Base-by-base conservation (phyloP, 2,888 invertebrate genomes). In the Agrenia bidenticulata region DNA sequence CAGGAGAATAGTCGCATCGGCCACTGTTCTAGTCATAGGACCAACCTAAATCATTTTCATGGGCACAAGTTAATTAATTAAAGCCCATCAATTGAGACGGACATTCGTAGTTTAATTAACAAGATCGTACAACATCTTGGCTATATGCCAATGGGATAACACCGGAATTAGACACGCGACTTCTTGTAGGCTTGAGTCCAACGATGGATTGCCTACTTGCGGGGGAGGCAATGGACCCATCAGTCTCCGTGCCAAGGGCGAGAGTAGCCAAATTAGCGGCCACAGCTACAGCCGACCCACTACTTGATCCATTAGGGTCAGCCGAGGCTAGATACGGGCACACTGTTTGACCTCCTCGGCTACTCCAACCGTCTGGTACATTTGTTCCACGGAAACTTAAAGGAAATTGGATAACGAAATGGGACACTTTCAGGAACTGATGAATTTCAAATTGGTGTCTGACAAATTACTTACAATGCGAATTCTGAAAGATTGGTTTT, bases 351-450 rank as follows among this genome's bases (percentile, higher is more conserved):
- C 63, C 63, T 0, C 72, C 72, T n/a, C 62, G 19, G 7, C 72
- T 60, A 60, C 72, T 72, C 72, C 72, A 72, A 0, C 72, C 72
- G 45, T 51, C 58, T n/a, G 67, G 67, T n/a, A 67, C 57, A 26
- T 63, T 32, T 2, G 55, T 55, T 17, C 63, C 67, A 4, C 69
- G 53, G 42, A 72, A 69, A 42, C 72, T 71, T 32, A 4, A 32
- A 4, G 11, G 5, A 32, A 32, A 32, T 32, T 32, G 32, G 32
- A 32, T 32, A 7, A 32, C 11, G 32, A 11, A 32, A 32, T 32
- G n/a, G n/a, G n/a, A n/a, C n/a, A n/a, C n/a, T n/a, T n/a, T n/a
- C n/a, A n/a, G n/a, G n/a, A n/a, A n/a, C n/a, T n/a, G n/a, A n/a
- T n/a, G n/a, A n/a, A n/a, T n/a, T n/a, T n/a, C n/a, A n/a, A n/a